Base-by-base conservation (phyloP, 1,140 invertebrate genomes). In the Drosophila bocqueti region DNA sequence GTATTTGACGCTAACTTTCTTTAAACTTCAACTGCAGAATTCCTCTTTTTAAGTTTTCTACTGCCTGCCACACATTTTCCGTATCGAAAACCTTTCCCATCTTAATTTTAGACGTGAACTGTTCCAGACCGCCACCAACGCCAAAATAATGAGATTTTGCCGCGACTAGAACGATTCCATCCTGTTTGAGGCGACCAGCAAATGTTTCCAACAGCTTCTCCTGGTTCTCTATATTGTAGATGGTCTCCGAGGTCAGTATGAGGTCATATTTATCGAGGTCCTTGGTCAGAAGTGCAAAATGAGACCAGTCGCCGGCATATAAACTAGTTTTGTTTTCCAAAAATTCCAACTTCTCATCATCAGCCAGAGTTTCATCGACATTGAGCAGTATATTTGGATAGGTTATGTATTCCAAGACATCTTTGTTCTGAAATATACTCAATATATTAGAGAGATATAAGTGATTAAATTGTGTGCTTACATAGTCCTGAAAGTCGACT, bases 401-500 rank as follows among this genome's bases (percentile, higher is more conserved):
- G 4, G 97, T 98, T 16, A 93, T 92, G 66, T 82, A 78, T 64
- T 83, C 82, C 47, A 89, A 78, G 69, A 93, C 92, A 76, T 87
- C 91, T 43, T 79, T 85, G 69, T 93, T 91, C 83, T 87, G 8
- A 26, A 76, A 46, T 24, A 49, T 13, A 63, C 62, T 47, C 50
- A 65, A 68, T 34, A 26, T 7, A 26, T 66, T 54, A 63, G 63
- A 61, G 36, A 40, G 0, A 7, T n/a, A 52, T 50, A 0, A 34
- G 36, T 29, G 26, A 80, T 42, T 61, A 38, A 26, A 18, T 47
- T 24, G 16, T 11, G 9, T 59, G 6, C 95, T 94, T 94, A 98
- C 97, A 95, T 97, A 99, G 94, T 99, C 98, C 93, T 98, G 97
- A 93, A 98, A 98, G 91, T 96, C 95, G 29, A 97, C 96, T 63